A percentile compares a stretch with the other conserved stretches of the same genome.
Conservation (phyloP, 2,888 invertebrate species). For the Tipula vernalis region DNA sequence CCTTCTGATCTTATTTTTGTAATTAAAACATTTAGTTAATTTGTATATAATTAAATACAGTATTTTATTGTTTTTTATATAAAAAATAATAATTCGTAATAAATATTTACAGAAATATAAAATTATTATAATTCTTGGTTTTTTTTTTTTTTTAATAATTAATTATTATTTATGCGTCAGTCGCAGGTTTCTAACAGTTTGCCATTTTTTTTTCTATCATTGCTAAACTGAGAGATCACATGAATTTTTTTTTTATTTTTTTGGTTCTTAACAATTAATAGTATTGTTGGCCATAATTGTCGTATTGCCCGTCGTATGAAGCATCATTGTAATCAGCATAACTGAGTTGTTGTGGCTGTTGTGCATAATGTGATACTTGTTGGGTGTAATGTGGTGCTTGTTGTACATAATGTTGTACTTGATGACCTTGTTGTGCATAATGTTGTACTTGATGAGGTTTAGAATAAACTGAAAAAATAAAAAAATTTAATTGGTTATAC, state of each 20-base stretch:
- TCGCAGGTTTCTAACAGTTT: neutral
- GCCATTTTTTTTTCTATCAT: neutral
- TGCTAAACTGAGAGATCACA: neutral
- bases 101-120: neutral
- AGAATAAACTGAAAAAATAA: neutral
- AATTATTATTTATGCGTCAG: neutral
- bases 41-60: neutral
- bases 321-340: conserved; percentile 1
- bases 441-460: neutral
- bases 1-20: neutral
- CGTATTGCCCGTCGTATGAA: neutral
- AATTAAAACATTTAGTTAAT: neutral
- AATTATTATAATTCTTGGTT: neutral
- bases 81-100: neutral
- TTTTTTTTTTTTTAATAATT: neutral
- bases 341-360: neutral
- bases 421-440: neutral
- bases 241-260: neutral
- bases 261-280: neutral
- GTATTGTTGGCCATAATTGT: neutral
- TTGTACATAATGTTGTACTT: neutral
- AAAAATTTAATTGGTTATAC: neutral
- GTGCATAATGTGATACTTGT: neutral
- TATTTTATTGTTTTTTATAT: neutral
- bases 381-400: neutral